These are phyloP conservation scores for Eupithecia subfuscata DNA, from an alignment of 2,888 invertebrate species.

Conservation along the genomic window DNA sequence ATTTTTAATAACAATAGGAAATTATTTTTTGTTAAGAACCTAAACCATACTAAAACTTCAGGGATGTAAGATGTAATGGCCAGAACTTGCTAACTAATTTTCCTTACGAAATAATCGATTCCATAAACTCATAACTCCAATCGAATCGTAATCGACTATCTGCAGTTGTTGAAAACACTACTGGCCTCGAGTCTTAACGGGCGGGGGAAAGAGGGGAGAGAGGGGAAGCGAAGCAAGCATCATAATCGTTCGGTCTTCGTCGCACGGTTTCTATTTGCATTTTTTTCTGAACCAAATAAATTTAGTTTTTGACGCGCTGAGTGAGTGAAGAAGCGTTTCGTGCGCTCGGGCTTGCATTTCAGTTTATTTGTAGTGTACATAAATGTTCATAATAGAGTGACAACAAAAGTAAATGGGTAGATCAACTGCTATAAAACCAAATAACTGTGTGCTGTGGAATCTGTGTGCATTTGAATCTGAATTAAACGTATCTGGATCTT, in stretches of 20 bases:
- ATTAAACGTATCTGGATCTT: not conserved
- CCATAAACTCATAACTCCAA: slow-evolving; percentile 10
- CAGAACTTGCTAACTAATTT: too few relatives aligned
- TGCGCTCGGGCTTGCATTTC: slow-evolving; percentile 67
- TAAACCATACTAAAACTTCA: not conserved
- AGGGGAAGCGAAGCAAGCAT: slow-evolving; percentile 74
- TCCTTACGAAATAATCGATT: not conserved
- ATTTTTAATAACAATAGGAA: not conserved
- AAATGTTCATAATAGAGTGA: slow-evolving; percentile 61
- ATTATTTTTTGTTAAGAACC: not conserved
- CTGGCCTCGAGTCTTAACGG: slow-evolving; percentile 77
- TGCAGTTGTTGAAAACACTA: slow-evolving; percentile 66
- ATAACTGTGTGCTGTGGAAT: slow-evolving; percentile 62
- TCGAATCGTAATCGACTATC: slow-evolving; percentile 60
- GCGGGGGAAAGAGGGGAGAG: slow-evolving; percentile 72
- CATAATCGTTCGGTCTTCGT: slow-evolving; percentile 70
- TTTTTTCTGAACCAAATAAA: slow-evolving; percentile 57
- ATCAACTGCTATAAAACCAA: slow-evolving; percentile 59
- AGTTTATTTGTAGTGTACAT: slow-evolving; percentile 70
- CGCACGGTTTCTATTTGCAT: slow-evolving; percentile 83
- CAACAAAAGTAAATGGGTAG: slow-evolving; percentile 60
- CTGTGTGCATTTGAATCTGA: slow-evolving; percentile 61
- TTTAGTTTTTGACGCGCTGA: slow-evolving; percentile 79
- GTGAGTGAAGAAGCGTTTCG: slow-evolving; percentile 63
- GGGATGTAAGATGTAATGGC: not conserved